Base-by-base conservation (phyloP, 1,140 invertebrate genomes). In the Heliconius melpomene region DNA sequence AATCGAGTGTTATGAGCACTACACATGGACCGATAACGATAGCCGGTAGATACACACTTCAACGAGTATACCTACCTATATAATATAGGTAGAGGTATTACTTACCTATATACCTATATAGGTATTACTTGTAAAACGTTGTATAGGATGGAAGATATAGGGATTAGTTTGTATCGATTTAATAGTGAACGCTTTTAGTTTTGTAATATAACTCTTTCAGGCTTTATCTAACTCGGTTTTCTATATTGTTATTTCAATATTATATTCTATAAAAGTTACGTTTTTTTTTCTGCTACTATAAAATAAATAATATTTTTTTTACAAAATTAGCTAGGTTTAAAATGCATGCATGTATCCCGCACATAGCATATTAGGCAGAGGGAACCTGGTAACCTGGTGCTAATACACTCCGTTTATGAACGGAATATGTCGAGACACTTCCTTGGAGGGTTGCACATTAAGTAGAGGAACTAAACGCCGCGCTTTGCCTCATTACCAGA, bases 1-100 rank as follows among this genome's bases (percentile, higher is more conserved):
- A 77, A 77, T 77, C 38, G 40, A 72, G 75, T 71, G 66, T 71
- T 71, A 66, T 77, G 26, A 52, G 75, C 26, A 77, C 60, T 40
- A 70, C 32, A 70, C 60, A 76, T 70, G 57, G n/a, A 71, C 18
- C 75, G 60, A 77, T 77, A 77, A 77, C 66, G 75, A 77, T 77
- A 77, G 18, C 40, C 38, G n/a, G 13, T 46, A 46, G 0, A 16
- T 16, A 46, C 13, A 32, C 23, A 77, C 75, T 77, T 50, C 57
- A 72, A 23, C n/a, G 70, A 13, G 26, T 77, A 52, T 77, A 40
- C 52, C 71, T 77, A 40, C 52, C 71, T 76, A 50, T 50, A 50
- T 50, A 16, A 7, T 20, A 20, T 52, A 52, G 20, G 32, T 32
- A 32, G 29, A 2, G 32, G 32, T 32, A 32, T 32, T 46, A 46